Percentiles rank a stretch among this genome's conserved stretches.
These are phyloP conservation scores for Chaitophorus viminalis DNA, from an alignment of 2,888 invertebrate species.

Conservation along the genomic window DNA sequence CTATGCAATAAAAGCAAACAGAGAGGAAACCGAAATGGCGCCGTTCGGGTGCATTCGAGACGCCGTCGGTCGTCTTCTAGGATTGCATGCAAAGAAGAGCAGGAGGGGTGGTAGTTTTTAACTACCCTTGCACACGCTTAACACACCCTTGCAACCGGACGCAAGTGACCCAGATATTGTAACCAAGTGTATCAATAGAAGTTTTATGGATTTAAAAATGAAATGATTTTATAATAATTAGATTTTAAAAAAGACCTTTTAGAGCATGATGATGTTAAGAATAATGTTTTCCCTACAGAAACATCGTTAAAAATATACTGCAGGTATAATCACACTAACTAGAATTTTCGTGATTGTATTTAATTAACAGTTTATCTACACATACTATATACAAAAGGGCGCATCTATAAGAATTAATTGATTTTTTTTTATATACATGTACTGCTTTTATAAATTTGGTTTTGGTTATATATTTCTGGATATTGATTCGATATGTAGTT, in stretches of 20 bases:
- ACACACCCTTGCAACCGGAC: constrained; percentile 30
- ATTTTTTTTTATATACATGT: no score
- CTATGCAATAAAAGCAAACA: constrained; percentile 45
- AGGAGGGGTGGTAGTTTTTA: constrained; percentile 13
- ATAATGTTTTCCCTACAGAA: no score
- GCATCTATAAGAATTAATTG: no score
- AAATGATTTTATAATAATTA: background rate
- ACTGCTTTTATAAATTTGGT: no score
- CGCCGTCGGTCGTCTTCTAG: background rate
- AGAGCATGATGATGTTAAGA: background rate
- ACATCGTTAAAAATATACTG: no score
- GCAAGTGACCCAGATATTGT: constrained; percentile 20
- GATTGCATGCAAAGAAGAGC: background rate
- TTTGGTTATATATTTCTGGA: no score
- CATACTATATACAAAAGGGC: no score
- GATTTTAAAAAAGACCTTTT: background rate
- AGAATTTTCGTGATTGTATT: no score
- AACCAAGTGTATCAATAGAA: background rate
- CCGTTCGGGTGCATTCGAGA: constrained; percentile 41
- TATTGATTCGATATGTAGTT: no score
- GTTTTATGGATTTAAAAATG: background rate
- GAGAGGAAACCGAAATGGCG: constrained; percentile 50
- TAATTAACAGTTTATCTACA: no score
- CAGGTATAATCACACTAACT: no score
- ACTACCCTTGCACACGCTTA: no score